A percentile compares a stretch with the other conserved stretches of the same genome.
These are phyloP conservation scores for Percina caprodes DNA, from an alignment of 2,113 vertebrate genomes.

Conservation along the genomic window DNA sequence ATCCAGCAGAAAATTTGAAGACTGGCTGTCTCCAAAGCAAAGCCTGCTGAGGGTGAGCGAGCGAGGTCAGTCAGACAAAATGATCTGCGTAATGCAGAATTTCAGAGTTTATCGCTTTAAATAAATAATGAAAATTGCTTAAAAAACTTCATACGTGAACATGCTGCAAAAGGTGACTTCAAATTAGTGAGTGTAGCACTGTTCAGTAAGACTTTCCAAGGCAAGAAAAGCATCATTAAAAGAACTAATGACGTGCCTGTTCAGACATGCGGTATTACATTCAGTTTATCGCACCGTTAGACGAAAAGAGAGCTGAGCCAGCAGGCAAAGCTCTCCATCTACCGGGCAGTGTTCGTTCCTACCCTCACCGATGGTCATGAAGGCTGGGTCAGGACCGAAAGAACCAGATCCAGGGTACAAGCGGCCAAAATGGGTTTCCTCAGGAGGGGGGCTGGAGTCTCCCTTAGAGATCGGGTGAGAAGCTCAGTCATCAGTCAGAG, in stretches of 20 bases:
- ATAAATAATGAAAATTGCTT: not conserved
- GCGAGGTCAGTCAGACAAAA: not conserved
- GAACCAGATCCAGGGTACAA: too few relatives aligned
- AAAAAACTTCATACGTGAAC: not conserved
- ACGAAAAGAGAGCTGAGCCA: too few relatives aligned
- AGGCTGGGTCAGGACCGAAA: too few relatives aligned
- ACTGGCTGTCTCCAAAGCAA: not conserved
- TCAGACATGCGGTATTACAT: too few relatives aligned
- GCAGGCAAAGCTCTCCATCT: too few relatives aligned
- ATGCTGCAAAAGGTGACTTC: not conserved
- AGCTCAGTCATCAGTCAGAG: too few relatives aligned
- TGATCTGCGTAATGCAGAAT: not conserved
- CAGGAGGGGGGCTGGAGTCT: too few relatives aligned
- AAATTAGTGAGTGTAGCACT: not conserved
- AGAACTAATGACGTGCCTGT: not conserved
- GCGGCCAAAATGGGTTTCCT: too few relatives aligned
- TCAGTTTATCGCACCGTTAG: too few relatives aligned
- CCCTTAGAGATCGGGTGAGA: too few relatives aligned
- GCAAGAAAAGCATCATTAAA: not conserved
- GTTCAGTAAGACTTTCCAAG: not conserved
- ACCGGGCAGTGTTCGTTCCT: too few relatives aligned
- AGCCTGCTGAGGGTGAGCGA: not conserved
- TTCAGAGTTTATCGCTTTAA: not conserved
- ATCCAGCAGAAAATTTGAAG: conserved; percentile 46
- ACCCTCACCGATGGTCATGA: too few relatives aligned